These are phyloP conservation scores for Neolamprologus cancellatus DNA, from an alignment of 2,113 vertebrate genomes.

Conservation along the genomic window DNA sequence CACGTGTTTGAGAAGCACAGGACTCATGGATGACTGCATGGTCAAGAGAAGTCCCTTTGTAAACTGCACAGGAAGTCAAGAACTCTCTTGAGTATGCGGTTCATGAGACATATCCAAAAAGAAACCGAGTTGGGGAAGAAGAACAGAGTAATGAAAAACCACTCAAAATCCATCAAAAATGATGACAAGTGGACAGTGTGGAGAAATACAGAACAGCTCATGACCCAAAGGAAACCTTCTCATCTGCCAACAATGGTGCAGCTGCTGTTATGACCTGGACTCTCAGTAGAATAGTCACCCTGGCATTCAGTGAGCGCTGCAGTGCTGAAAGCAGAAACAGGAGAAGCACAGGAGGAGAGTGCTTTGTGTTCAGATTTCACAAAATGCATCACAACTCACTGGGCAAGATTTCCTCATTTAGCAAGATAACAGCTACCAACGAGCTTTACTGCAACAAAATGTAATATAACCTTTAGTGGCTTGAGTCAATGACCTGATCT, in stretches of 20 bases:
- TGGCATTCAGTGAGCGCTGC: background rate
- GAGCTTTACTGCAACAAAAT: background rate
- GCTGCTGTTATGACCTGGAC: background rate
- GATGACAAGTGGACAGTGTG: background rate
- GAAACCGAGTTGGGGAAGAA: background rate
- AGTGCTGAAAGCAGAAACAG: background rate
- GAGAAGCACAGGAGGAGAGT: background rate
- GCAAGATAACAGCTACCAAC: background rate
- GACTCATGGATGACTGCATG: background rate
- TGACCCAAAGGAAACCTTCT: background rate
- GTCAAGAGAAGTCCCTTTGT: background rate
- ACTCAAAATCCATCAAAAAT: background rate
- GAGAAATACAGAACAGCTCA: background rate
- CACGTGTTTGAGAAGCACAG: too few species aligned
- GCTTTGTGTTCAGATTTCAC: background rate
- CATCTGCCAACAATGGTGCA: background rate
- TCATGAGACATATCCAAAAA: background rate
- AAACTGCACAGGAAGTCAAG: background rate
- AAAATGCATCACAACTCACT: background rate
- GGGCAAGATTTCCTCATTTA: background rate
- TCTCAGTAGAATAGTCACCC: background rate
- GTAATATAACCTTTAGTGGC: background rate
- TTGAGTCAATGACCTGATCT: background rate
- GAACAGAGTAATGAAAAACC: background rate
- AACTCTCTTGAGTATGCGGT: background rate